Conservation (phyloP, 2,113 vertebrate genomes). For the Erythrolamprus reginae region DNA sequence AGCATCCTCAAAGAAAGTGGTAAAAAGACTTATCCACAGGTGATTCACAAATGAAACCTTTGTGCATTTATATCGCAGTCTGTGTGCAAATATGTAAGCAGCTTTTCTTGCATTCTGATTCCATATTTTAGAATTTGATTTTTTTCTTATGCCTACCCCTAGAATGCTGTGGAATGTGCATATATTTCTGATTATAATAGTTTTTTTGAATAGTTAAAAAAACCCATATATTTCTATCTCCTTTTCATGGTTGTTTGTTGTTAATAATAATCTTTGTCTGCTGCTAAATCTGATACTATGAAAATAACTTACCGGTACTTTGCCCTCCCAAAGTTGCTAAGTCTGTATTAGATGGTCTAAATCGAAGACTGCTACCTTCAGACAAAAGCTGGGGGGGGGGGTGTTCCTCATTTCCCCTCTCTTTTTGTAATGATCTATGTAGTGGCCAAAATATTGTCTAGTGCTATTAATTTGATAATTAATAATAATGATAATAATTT, state of each 20-base stretch:
- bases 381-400: not conserved
- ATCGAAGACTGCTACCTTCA: not conserved
- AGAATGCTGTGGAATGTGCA: not conserved
- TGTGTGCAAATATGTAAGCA: not conserved
- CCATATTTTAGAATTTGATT: not conserved
- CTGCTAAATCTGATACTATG: not conserved
- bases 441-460: not conserved
- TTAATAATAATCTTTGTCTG: not conserved
- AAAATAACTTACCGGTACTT: not conserved
- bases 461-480: not conserved
- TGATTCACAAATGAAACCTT: not conserved
- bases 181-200: not conserved
- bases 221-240: not conserved
- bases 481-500: too few relatives aligned
- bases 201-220: not conserved
- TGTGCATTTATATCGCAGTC: not conserved
- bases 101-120: not conserved
- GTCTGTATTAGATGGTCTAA: not conserved
- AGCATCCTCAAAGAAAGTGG: not conserved
- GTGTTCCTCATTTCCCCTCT: too few relatives aligned
- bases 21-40: not conserved
- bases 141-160: not conserved
- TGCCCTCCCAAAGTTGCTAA: not conserved
- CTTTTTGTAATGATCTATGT: not conserved
- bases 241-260: not conserved